Percentiles rank a stretch among this genome's conserved stretches.
Evolutionary conservation across 2,113 vertebrate species (phyloP).

Genomic region (Eulemur macaco): DNA sequence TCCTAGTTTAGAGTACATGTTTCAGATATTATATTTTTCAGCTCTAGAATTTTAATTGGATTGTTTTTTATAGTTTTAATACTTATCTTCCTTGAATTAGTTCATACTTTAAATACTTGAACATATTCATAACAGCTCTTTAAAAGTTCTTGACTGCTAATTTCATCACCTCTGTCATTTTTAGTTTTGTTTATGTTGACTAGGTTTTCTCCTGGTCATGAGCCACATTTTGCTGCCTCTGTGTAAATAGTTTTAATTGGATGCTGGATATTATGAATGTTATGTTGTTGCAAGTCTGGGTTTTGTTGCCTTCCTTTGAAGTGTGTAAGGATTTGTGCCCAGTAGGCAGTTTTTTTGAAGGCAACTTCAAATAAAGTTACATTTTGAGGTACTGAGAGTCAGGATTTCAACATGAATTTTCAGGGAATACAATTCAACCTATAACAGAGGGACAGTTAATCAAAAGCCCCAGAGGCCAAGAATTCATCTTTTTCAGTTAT

Average conservation of each 20-base stretch:
- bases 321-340: background rate
- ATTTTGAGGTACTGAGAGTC: background rate
- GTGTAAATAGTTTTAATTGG: background rate
- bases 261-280: background rate
- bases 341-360: background rate
- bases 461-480: background rate
- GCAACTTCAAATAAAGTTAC: background rate
- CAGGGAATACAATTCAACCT: background rate
- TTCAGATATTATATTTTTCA: background rate
- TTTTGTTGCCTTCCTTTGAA: background rate
- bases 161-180: background rate
- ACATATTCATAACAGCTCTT: background rate
- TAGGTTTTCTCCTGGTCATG: background rate
- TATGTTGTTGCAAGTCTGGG: background rate
- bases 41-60: background rate
- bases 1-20: background rate
- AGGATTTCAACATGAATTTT: background rate
- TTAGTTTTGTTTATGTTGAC: background rate
- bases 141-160: background rate
- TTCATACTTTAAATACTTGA: background rate
- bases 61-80: background rate
- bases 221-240: background rate
- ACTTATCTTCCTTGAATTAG: background rate
- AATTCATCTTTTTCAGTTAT: background rate
- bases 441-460: background rate